A percentile compares a stretch with the other conserved stretches of the same genome.
These are phyloP conservation scores for Danio kyathit DNA, from an alignment of 2,797 vertebrate species.

Conservation along the genomic window DNA sequence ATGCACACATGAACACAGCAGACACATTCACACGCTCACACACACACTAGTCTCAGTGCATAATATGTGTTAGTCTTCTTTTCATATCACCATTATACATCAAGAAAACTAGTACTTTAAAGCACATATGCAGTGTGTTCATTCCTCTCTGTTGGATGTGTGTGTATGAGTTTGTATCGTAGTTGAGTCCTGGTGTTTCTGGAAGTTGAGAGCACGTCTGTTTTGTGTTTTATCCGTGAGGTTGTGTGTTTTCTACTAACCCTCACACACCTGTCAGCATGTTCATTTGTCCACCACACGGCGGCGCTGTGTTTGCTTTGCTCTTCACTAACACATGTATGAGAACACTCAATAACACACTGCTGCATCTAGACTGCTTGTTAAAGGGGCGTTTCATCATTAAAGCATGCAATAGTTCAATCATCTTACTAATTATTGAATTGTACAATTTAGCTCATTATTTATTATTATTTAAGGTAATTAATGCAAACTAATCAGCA, in stretches of 20 bases:
- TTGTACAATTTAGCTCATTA: neutral
- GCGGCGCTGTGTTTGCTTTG: constrained; percentile 11
- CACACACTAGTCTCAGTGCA: neutral
- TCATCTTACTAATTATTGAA: neutral
- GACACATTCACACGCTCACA: neutral
- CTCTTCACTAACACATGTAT: neutral
- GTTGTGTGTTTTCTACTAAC: constrained; percentile 6
- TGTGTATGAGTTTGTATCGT: neutral
- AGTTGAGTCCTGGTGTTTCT: neutral
- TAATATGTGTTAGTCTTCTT: neutral
- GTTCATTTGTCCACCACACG: neutral
- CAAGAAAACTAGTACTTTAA: neutral
- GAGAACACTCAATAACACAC: neutral
- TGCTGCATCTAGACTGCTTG: neutral
- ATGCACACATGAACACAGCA: no score
- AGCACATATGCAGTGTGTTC: neutral
- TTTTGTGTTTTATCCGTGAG: neutral
- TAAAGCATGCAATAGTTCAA: neutral
- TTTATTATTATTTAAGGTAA: neutral
- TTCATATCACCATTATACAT: neutral
- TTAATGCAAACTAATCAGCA: neutral
- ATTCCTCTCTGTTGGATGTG: neutral
- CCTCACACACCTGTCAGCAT: neutral
- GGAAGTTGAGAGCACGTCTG: neutral
- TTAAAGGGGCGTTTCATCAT: constrained; percentile 13